Conservation (phyloP, 2,113 vertebrate genomes). For the Henicopernis longicauda region DNA sequence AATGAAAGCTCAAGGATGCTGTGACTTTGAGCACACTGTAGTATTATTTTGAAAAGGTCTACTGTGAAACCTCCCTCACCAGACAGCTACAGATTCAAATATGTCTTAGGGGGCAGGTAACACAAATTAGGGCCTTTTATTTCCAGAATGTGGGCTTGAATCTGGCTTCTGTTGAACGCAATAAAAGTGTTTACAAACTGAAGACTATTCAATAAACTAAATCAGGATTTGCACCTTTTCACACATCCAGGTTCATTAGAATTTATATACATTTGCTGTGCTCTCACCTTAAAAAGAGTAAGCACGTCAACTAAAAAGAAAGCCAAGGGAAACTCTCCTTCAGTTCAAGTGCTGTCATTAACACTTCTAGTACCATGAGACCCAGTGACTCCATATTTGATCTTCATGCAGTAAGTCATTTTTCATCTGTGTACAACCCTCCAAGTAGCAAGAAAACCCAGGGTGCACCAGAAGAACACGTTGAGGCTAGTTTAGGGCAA, state of each 20-base stretch:
- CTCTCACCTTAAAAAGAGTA: neutral
- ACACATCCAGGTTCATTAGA: neutral
- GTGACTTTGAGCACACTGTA: constrained; percentile 21
- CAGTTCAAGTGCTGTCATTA: neutral
- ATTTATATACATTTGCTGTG: neutral
- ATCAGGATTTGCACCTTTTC: neutral
- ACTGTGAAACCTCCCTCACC: neutral
- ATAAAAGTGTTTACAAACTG: neutral
- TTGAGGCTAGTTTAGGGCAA: no score
- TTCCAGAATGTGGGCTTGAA: neutral
- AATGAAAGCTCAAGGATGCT: constrained; percentile 30
- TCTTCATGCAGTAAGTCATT: fast-evolving
- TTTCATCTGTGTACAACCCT: neutral
- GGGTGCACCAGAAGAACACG: fast-evolving
- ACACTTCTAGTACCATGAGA: neutral
- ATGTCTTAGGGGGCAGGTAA: neutral
- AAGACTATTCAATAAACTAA: neutral
- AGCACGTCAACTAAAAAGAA: neutral
- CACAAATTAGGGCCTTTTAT: neutral
- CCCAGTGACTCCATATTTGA: fast-evolving
- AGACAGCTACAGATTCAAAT: neutral
- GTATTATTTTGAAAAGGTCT: neutral
- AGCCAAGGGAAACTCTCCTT: neutral
- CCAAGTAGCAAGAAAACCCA: neutral
- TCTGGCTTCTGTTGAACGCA: neutral